Percentiles rank a stretch among this genome's conserved stretches.
These are phyloP conservation scores for Genyomyrus donnyi DNA, from an alignment of 2,113 vertebrate genomes.

Conservation along the genomic window DNA sequence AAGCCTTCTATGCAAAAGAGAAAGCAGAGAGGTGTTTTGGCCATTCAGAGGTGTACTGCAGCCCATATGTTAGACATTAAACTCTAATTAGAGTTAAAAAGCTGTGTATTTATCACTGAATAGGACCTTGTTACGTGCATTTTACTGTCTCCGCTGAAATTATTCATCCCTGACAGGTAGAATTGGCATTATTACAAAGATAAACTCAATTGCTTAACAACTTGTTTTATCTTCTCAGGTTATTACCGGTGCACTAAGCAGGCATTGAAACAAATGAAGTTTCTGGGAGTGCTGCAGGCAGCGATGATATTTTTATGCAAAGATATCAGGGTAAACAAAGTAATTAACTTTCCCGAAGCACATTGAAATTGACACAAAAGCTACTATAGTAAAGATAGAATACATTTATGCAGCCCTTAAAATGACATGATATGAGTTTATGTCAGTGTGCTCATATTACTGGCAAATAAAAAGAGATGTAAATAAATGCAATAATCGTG, in stretches of 20 bases:
- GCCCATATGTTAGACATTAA: conserved; percentile 64
- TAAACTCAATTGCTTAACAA: conserved; percentile 56
- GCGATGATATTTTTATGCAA: not conserved
- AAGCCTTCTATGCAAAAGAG: conserved; percentile 46
- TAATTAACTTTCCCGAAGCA: not conserved
- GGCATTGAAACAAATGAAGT: not conserved
- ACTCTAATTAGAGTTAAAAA: conserved; percentile 66
- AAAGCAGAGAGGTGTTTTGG: conserved; percentile 41
- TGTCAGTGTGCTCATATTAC: not conserved
- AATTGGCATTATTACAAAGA: conserved; percentile 64
- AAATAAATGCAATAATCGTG: not conserved
- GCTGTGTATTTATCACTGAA: conserved; percentile 54
- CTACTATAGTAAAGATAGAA: not conserved
- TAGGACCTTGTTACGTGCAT: conserved; percentile 59
- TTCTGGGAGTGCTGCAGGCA: not conserved
- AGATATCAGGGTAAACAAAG: not conserved
- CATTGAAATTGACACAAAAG: not conserved
- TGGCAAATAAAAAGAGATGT: not conserved
- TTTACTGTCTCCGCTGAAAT: conserved; percentile 66
- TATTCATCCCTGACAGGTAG: conserved; percentile 65
- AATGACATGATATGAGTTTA: not conserved
- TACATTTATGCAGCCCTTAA: not conserved
- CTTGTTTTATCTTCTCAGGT: conserved; percentile 36
- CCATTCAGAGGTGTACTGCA: conserved; percentile 47
- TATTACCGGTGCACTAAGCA: not conserved